Base-by-base conservation (phyloP, 2,888 invertebrate genomes). In the Drosophila pseudotalamancana region DNA sequence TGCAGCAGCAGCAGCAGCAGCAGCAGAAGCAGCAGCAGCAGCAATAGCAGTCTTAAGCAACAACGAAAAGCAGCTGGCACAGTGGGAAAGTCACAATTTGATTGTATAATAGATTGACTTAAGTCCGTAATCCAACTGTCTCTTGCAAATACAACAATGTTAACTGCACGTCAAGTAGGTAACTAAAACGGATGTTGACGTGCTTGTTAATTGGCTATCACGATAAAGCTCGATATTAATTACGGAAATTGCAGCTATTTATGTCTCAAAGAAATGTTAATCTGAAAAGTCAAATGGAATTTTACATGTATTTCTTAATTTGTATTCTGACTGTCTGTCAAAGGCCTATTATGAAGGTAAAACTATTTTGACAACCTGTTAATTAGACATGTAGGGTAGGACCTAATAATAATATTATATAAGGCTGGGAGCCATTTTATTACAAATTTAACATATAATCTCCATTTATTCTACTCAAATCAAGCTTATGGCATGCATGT, bases 41-140 rank as follows among this genome's bases (percentile, higher is more conserved):
- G 39, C 71, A 46, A 42, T 62, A 69, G 50, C 32, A 27, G 35
- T 27, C 56, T 45, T 62, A 56, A 50, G 42, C 63, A 68, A 56
- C 35, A 43, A 35, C 34, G 18, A 29, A n/a, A 50, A 43, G 31
- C 23, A 12, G n/a, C 14, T 16, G 32, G 6, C 25, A 57, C 67
- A 32, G 18, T 46, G 23, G 31, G 32, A 9, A 31, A n/a, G 8
- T n/a, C 25, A 19, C 9, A 53, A 18, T 42, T 25, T 42, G 25
- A 18, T 39, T 39, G 25, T 12, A 6, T 39, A 27, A 39, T 18
- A 48, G 35, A 48, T 16, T 23, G 16, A 21, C n/a, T 34, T 14
- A 48, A 34, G 21, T n/a, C 23, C 25, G 11, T 40, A 23, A 40
- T 40, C 40, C 11, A 40, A 11, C 25, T 23, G n/a, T n/a, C n/a